A percentile compares a stretch with the other conserved stretches of the same genome.
These are phyloP conservation scores for Cantharis rustica DNA, from an alignment of 2,888 invertebrate genomes.

Conservation along the genomic window DNA sequence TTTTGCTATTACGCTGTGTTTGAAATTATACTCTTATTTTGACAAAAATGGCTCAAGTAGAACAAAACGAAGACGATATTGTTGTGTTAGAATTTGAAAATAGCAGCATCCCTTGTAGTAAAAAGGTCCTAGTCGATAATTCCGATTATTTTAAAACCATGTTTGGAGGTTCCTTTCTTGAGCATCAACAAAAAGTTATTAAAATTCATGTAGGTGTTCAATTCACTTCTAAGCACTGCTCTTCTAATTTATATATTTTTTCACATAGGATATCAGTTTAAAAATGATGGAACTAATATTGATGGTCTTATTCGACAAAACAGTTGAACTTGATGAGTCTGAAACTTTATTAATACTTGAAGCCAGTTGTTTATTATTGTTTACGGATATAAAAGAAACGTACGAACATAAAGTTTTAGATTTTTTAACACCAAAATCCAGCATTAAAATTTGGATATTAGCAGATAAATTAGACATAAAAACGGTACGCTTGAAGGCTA, in stretches of 20 bases:
- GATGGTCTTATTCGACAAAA: constrained; percentile 43
- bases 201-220: constrained; percentile 48
- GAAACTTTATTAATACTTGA: constrained; percentile 49
- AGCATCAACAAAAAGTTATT: constrained; percentile 48
- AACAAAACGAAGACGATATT: background rate
- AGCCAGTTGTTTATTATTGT: constrained; percentile 55
- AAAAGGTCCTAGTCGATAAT: constrained; percentile 45
- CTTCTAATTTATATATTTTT: background rate
- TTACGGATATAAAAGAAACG: constrained; percentile 46
- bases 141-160: constrained; percentile 58
- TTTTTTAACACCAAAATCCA: constrained; percentile 41
- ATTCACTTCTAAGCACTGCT: background rate
- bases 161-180: constrained; percentile 55
- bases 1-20: background rate
- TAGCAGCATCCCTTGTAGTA: constrained; percentile 39
- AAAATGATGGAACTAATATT: constrained; percentile 52
- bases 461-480: constrained; percentile 45
- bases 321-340: constrained; percentile 42
- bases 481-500: constrained; percentile 48
- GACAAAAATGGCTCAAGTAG: background rate
- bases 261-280: constrained; percentile 51
- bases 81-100: constrained; percentile 17
- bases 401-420: constrained; percentile 42
- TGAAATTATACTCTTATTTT: background rate
- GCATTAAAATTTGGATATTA: constrained; percentile 48